Evolutionary conservation across 2,888 invertebrate species (phyloP).

Genomic region (Acleris holmiana): DNA sequence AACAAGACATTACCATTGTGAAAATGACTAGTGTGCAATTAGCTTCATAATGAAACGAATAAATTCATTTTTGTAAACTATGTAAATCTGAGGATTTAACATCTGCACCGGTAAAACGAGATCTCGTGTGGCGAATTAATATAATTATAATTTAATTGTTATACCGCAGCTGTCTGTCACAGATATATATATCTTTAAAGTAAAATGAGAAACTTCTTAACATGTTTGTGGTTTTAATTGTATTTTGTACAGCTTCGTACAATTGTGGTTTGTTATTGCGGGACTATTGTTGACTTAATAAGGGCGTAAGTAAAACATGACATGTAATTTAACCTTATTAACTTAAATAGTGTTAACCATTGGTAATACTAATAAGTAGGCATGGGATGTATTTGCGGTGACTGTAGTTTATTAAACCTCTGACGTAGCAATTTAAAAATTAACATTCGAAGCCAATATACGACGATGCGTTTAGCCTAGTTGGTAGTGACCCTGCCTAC

Average conservation of each 20-base stretch:
- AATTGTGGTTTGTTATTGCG: constrained; percentile 52
- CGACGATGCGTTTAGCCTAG: no score
- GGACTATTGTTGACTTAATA: constrained; percentile 52
- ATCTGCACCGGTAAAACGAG: constrained; percentile 16
- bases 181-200: neutral
- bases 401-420: neutral
- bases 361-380: neutral
- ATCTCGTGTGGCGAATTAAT: neutral
- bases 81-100: constrained; percentile 31
- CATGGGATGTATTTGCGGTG: neutral
- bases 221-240: constrained; percentile 65
- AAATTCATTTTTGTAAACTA: constrained; percentile 33
- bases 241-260: constrained; percentile 56
- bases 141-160: constrained; percentile 27
- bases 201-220: neutral
- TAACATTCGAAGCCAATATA: no score
- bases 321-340: constrained; percentile 37
- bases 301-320: constrained; percentile 46
- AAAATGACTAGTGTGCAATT: constrained; percentile 44
- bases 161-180: constrained; percentile 10
- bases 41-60: constrained; percentile 49
- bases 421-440: neutral
- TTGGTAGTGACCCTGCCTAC: no score
- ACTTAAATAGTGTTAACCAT: neutral
- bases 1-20: constrained; percentile 49